These are phyloP conservation scores for Perca schrenkii DNA, from an alignment of 2,113 vertebrate genomes.

Conservation along the genomic window DNA sequence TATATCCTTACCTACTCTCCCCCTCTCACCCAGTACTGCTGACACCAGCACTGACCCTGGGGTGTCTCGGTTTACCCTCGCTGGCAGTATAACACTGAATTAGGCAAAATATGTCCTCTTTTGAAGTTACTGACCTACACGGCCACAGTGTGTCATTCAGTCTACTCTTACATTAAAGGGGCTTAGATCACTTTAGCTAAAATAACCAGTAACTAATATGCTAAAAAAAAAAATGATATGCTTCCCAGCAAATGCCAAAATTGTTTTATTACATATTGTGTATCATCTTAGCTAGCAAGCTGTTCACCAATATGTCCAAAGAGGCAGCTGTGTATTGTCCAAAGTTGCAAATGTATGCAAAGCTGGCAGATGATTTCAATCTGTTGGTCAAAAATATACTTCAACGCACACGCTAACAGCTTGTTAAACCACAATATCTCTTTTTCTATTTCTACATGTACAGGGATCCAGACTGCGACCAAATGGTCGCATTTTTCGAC, in stretches of 20 bases:
- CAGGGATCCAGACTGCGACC: too few relatives aligned
- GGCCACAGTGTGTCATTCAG: slow-evolving; percentile 13
- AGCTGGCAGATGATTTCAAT: neutral
- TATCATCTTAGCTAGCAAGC: neutral
- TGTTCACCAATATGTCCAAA: neutral
- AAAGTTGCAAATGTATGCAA: slow-evolving; percentile 4
- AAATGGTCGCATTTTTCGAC: too few relatives aligned
- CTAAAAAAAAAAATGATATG: neutral
- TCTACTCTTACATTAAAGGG: slow-evolving; percentile 12
- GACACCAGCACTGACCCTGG: slow-evolving; percentile 58
- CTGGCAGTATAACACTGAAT: slow-evolving; percentile 47
- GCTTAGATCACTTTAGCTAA: neutral
- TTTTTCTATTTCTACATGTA: neutral
- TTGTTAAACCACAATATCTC: neutral
- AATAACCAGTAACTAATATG: neutral
- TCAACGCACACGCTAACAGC: neutral
- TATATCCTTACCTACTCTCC: slow-evolving; percentile 38
- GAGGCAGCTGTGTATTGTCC: neutral
- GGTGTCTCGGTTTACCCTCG: slow-evolving; percentile 46
- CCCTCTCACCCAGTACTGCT: slow-evolving; percentile 30
- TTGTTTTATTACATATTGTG: neutral
- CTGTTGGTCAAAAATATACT: neutral
- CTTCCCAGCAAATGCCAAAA: neutral
- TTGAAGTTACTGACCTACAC: slow-evolving; percentile 36
- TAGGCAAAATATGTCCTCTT: slow-evolving; percentile 46